Evolutionary conservation across 2,888 invertebrate genomes (phyloP).

Genomic region (Cheilosia vulpina): DNA sequence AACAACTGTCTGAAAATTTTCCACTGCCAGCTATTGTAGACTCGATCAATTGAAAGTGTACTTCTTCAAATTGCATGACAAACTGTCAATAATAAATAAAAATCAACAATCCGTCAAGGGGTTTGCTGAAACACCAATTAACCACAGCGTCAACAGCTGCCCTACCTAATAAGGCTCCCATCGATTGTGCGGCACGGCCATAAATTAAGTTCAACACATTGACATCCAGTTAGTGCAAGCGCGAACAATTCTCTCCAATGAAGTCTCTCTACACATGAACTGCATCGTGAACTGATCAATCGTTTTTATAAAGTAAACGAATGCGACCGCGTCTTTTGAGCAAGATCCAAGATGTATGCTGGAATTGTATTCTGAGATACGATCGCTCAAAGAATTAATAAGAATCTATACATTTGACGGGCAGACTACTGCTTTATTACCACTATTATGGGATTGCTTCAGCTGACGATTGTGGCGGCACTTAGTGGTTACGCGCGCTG

Average conservation of each 20-base stretch:
- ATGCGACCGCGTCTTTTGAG: neutral
- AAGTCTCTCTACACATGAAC: neutral
- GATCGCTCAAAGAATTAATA: slow-evolving; percentile 5
- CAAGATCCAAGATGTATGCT: neutral
- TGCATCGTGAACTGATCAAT: slow-evolving; percentile 10
- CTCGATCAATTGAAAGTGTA: slow-evolving; percentile 21
- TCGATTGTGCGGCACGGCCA: slow-evolving; percentile 3
- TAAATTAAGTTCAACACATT: slow-evolving; percentile 6
- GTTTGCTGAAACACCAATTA: slow-evolving; percentile 20
- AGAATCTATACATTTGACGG: slow-evolving; percentile 25
- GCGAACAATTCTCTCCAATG: slow-evolving; percentile 4
- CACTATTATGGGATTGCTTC: slow-evolving; percentile 4
- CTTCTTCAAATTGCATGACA: slow-evolving; percentile 27
- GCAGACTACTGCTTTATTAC: slow-evolving; percentile 16
- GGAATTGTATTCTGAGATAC: too few relatives aligned
- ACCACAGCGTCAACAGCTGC: slow-evolving; percentile 7
- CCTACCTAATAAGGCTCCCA: neutral
- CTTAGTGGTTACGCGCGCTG: neutral
- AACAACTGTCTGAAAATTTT: neutral
- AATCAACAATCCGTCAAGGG: slow-evolving; percentile 9
- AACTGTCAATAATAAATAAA: slow-evolving; percentile 14
- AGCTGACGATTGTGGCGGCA: slow-evolving; percentile 15
- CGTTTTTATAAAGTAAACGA: slow-evolving; percentile 17
- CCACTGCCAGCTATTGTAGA: neutral
- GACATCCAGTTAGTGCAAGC: neutral